Evolutionary conservation across 2,113 vertebrate species (phyloP).

Genomic region (Chaenocephalus aceratus): DNA sequence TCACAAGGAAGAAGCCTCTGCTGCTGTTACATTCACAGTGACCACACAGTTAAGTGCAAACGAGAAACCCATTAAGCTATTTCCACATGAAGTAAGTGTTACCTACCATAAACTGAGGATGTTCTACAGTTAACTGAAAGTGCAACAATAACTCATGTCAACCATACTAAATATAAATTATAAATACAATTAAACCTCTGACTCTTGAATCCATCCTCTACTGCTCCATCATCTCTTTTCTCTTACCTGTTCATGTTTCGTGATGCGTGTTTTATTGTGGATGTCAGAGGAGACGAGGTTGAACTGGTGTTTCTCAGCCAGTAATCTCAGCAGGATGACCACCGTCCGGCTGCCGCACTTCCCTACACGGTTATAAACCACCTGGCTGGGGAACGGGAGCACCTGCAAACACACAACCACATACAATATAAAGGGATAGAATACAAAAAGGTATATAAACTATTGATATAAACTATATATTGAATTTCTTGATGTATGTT

Average conservation of each 20-base stretch:
- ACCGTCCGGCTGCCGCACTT: constrained; percentile 98
- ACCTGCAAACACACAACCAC: constrained; percentile 80
- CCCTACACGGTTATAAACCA: constrained; percentile 98
- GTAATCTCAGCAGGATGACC: constrained; percentile 92
- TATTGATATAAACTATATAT: not conserved
- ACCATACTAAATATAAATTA: not conserved
- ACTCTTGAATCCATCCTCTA: not conserved
- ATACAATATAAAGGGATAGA: constrained; percentile 7
- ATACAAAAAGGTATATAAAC: not conserved
- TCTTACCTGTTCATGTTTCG: constrained; percentile 95
- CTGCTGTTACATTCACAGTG: constrained; percentile 21
- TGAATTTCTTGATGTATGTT: not conserved
- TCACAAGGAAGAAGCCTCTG: constrained; percentile 34
- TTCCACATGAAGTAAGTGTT: constrained; percentile 1
- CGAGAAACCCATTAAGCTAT: not conserved
- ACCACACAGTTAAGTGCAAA: constrained; percentile 42
- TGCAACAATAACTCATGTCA: not conserved
- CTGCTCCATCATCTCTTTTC: not conserved
- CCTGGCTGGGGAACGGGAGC: constrained; percentile 97
- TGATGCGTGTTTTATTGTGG: constrained; percentile 98
- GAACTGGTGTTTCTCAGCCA: constrained; percentile 95
- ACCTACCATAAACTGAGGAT: not conserved
- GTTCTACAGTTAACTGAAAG: no score
- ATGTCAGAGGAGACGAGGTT: constrained; percentile 97
- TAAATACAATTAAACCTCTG: not conserved